phyloP scores from a whole-genome alignment of 2,113 vertebrate genomes.

The Steatornis caripensis region DNA sequence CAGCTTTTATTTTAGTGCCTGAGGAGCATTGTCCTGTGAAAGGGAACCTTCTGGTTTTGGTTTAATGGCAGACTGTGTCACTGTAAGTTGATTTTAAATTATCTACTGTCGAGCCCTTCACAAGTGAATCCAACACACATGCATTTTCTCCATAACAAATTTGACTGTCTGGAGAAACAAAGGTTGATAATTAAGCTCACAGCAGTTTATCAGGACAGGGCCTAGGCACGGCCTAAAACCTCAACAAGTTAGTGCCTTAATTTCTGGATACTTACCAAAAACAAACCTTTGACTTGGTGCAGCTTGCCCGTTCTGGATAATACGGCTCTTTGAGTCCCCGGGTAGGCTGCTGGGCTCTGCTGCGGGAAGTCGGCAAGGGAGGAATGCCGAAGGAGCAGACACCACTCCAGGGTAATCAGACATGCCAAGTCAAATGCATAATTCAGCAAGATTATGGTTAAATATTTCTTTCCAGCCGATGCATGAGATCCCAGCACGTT shows the following conservation, averaged over 20 bases:
- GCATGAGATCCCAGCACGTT: background rate
- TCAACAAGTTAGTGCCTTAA: background rate
- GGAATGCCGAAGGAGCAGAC: background rate
- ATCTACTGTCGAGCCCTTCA: background rate
- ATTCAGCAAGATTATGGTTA: background rate
- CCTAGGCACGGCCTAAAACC: background rate
- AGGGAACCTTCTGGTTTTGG: background rate
- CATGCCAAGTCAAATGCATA: background rate
- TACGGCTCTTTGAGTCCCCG: background rate
- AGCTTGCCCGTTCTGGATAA: background rate
- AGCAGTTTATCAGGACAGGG: background rate
- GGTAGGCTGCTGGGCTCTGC: background rate
- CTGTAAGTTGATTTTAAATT: conserved; percentile 36
- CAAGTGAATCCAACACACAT: background rate
- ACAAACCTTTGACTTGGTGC: background rate
- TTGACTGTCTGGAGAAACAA: conserved; percentile 42
- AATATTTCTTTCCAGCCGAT: background rate
- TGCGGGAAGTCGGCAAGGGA: background rate
- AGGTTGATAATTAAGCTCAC: conserved; percentile 3
- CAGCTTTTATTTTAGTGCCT: conserved; percentile 3
- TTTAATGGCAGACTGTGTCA: background rate
- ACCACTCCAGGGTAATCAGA: background rate
- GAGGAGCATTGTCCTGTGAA: background rate
- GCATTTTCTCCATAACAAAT: conserved; percentile 21
- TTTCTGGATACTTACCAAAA: conserved; percentile 25